Conservation (phyloP, 2,888 invertebrate genomes). For the Tetropium fuscum region DNA sequence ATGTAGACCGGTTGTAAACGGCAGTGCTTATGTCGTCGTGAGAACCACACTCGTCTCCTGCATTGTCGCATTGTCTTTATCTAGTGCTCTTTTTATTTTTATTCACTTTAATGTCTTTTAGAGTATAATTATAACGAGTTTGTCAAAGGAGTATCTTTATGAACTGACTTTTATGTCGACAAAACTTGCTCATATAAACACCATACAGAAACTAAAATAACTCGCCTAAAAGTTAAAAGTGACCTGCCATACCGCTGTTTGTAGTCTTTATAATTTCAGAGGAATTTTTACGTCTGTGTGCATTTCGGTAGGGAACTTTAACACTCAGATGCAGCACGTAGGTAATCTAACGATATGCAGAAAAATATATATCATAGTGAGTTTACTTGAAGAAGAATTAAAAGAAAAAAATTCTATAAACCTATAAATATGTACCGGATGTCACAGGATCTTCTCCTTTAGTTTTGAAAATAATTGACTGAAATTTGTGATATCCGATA, state of each 20-base stretch:
- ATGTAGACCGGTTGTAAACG: slow-evolving; percentile 46
- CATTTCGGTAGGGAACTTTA: too few species aligned
- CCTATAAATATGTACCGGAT: too few species aligned
- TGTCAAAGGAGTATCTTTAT: slow-evolving; percentile 19
- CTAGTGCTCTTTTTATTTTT: slow-evolving; percentile 31
- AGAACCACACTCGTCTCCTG: slow-evolving; percentile 49
- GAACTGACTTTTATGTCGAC: slow-evolving; percentile 7
- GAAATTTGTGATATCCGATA: too few species aligned
- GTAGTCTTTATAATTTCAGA: not conserved
- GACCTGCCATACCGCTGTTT: not conserved
- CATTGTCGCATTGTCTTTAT: slow-evolving; percentile 43
- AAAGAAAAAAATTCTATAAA: too few species aligned
- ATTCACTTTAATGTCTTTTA: slow-evolving; percentile 29
- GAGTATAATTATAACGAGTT: slow-evolving; percentile 40
- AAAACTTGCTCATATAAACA: slow-evolving; percentile 4
- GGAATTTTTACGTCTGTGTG: not conserved
- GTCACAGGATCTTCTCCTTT: too few species aligned
- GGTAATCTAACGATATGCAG: too few species aligned
- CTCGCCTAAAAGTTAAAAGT: not conserved
- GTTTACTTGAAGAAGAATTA: too few species aligned
- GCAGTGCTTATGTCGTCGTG: slow-evolving; percentile 50
- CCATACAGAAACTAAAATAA: slow-evolving; percentile 5
- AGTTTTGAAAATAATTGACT: too few species aligned
- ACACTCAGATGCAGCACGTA: too few species aligned
- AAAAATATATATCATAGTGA: too few species aligned